Evolutionary conservation across 2,888 invertebrate genomes (phyloP).

Genomic region (Drosophila acutilabella): DNA sequence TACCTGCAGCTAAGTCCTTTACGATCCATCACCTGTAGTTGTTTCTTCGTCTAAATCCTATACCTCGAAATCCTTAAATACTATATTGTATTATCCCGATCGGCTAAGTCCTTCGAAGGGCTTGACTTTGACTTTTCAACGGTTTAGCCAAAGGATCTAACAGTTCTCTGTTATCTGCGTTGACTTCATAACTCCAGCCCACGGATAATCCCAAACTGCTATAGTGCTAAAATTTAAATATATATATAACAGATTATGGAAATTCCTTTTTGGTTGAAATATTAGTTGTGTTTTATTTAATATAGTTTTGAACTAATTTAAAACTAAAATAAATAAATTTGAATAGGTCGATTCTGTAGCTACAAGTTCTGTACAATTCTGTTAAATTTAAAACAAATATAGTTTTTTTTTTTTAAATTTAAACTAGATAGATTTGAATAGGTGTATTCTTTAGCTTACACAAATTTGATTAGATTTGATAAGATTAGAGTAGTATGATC

Average conservation of each 20-base stretch:
- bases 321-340: background rate
- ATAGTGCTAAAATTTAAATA: background rate
- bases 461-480: too few species aligned
- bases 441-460: too few species aligned
- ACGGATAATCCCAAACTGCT: conserved; percentile 3
- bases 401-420: too few species aligned
- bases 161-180: conserved; percentile 3
- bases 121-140: conserved; percentile 61
- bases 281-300: background rate
- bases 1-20: conserved; percentile 49
- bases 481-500: too few species aligned
- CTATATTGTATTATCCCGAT: conserved; percentile 26
- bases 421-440: too few species aligned
- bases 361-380: too few species aligned
- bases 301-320: background rate
- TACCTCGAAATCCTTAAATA: conserved; percentile 14
- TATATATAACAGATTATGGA: conserved; percentile 2
- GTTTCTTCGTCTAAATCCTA: conserved; percentile 17
- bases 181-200: conserved; percentile 13
- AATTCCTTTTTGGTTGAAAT: background rate
- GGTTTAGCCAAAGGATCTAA: conserved; percentile 38
- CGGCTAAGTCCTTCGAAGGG: conserved; percentile 32
- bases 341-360: too few species aligned
- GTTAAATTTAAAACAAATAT: too few species aligned
- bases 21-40: conserved; percentile 51